Evolutionary conservation across 1,140 invertebrate genomes (phyloP), one percentile per base, ranked within the genome.

Genomic region (Neodiprion pinetum): DNA sequence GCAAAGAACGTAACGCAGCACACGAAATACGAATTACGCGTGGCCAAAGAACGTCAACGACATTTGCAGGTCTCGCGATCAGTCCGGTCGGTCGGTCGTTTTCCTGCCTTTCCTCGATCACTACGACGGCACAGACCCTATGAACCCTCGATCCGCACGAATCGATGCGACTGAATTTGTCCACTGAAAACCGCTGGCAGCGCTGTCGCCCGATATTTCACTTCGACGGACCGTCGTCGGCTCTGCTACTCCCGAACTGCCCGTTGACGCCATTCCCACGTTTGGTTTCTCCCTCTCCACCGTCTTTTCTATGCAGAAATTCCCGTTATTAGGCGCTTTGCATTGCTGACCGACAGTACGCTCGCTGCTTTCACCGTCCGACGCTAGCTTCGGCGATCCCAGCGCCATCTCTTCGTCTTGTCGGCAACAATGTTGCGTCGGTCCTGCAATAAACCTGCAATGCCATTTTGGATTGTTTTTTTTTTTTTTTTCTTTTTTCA

Each of bases 41-140:
- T 40, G 28, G 28, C 28, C 28, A 5, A 40, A 5, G 28, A 40
- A 40, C 28, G 28, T 40, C 28, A 40, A 40, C 28, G 28, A 40
- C 28, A 40, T 5, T 40, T 40, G 28, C 28, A 40, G 5, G 28
- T 40, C 28, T 40, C 28, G 28, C 28, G 28, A 40, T 40, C 28
- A 40, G 28, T 40, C 28, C 28, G 28, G 28, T 40, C 28, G 28
- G 76, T 78, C 79, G 80, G 77, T 71, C 79, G 79, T 79, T 77
- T 77, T 77, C 78, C 68, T 74, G 80, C 80, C 75, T 81, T 76
- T 79, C 81, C 81, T 79, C 81, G 81, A 79, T 80, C 81, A 82
- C 84, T 80, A 77, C 80, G 78, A 74, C 79, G 79, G 71, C 61
- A 79, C 79, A 75, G 71, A 77, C 72, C 70, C 75, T 73, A 47